These are phyloP conservation scores for Tridacna gigas DNA, from an alignment of 2,888 invertebrate species.

Conservation along the genomic window DNA sequence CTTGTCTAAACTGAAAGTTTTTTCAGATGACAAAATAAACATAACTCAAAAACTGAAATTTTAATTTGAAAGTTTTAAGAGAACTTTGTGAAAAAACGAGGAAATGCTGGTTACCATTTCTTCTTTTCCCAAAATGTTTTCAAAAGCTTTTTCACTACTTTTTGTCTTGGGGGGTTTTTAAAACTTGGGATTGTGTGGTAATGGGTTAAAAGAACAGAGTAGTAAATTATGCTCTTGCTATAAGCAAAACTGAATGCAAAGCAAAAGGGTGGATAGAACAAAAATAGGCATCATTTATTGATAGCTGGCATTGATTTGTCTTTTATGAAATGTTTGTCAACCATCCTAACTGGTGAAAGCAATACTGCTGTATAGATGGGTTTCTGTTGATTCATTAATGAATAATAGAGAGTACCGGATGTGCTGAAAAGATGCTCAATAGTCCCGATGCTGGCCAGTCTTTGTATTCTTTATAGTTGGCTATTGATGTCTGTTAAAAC, in stretches of 20 bases:
- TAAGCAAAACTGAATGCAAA: neutral
- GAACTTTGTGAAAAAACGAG: too few relatives aligned
- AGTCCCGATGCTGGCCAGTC: constrained; percentile 18
- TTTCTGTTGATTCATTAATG: constrained; percentile 30
- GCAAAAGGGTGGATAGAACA: constrained; percentile 15
- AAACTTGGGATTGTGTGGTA: too few relatives aligned
- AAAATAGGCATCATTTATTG: constrained; percentile 57
- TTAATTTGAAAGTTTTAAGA: too few relatives aligned
- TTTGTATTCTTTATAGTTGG: constrained; percentile 25
- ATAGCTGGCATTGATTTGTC: constrained; percentile 42
- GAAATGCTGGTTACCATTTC: too few relatives aligned
- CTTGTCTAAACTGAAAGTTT: too few relatives aligned
- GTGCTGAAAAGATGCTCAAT: constrained; percentile 27
- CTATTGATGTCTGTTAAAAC: constrained; percentile 26
- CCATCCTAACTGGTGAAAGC: constrained; percentile 20
- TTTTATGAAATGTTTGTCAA: constrained; percentile 47
- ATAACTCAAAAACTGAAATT: too few relatives aligned
- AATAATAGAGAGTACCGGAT: constrained; percentile 29
- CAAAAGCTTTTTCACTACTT: too few relatives aligned
- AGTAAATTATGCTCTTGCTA: too few relatives aligned
- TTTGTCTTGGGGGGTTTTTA: too few relatives aligned
- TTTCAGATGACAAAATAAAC: too few relatives aligned
- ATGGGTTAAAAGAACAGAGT: too few relatives aligned
- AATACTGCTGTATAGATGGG: constrained; percentile 20
- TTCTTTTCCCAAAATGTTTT: too few relatives aligned